phyloP scores from a whole-genome alignment of 2,113 vertebrate species.

The Eonycteris spelaea region DNA sequence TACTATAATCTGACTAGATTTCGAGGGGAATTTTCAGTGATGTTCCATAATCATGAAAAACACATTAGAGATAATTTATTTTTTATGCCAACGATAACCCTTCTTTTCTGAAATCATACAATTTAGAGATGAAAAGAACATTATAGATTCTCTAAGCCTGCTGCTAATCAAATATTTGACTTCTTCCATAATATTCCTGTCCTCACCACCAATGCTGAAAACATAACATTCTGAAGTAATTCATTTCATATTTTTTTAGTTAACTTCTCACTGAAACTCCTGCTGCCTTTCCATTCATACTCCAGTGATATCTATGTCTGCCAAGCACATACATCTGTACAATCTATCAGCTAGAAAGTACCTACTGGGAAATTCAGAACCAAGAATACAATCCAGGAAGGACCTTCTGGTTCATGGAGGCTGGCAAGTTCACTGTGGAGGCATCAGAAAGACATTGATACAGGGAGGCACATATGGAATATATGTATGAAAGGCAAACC shows the following conservation, averaged over 20 bases:
- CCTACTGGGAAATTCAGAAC: no score
- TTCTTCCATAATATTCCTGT: neutral
- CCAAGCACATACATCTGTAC: neutral
- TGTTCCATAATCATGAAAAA: neutral
- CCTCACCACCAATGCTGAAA: neutral
- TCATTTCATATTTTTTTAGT: neutral
- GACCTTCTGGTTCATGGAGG: fast-evolving
- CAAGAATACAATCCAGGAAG: neutral
- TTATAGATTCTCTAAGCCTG: neutral
- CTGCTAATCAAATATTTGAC: neutral
- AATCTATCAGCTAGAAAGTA: neutral
- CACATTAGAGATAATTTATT: neutral
- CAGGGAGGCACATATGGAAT: neutral
- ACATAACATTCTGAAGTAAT: neutral
- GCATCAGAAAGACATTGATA: neutral
- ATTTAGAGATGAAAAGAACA: neutral
- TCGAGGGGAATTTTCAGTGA: neutral
- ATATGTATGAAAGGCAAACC: neutral
- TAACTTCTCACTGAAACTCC: neutral
- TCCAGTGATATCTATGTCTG: neutral
- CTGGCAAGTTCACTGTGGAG: neutral
- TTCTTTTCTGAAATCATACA: neutral
- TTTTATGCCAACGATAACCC: neutral
- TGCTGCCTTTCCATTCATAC: neutral
- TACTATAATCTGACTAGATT: neutral